Evolutionary conservation across 2,888 invertebrate genomes (phyloP).

Genomic region (Strigamia crassipes): DNA sequence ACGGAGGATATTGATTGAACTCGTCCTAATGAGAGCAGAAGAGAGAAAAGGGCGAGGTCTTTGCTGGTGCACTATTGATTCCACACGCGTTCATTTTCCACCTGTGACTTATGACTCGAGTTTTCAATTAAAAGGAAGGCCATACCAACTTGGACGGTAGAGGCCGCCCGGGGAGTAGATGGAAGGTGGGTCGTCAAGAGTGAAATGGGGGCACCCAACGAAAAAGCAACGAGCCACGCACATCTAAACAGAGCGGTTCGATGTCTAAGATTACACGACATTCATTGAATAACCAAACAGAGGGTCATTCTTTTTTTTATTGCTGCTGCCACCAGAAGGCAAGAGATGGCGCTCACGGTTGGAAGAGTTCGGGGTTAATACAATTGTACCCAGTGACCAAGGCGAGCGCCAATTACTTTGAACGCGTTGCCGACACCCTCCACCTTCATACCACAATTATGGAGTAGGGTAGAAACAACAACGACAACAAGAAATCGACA

Average conservation of each 20-base stretch:
- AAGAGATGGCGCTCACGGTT: conserved; percentile 12
- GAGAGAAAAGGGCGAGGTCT: conserved; percentile 17
- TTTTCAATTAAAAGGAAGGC: conserved; percentile 41
- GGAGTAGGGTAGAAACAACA: not conserved
- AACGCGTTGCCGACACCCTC: conserved; percentile 4
- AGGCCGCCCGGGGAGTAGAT: conserved; percentile 17
- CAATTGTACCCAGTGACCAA: conserved; percentile 11
- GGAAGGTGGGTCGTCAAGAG: not conserved
- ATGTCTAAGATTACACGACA: conserved; percentile 16
- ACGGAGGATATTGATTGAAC: conserved; percentile 2
- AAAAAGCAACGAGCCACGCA: conserved; percentile 21
- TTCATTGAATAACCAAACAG: conserved; percentile 16
- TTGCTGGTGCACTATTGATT: conserved; percentile 10
- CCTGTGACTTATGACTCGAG: conserved; percentile 33
- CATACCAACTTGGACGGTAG: conserved; percentile 23
- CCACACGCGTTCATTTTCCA: conserved; percentile 13
- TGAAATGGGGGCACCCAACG: conserved; percentile 11
- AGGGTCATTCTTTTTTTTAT: conserved; percentile 14
- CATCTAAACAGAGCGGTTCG: conserved; percentile 5
- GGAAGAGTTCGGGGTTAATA: conserved; percentile 21
- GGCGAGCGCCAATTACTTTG: conserved; percentile 21
- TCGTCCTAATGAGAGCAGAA: conserved; percentile 11
- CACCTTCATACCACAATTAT: conserved; percentile 12
- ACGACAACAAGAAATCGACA: conserved; percentile 5
- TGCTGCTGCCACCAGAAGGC: conserved; percentile 6